These are phyloP conservation scores for Diaphora mendica DNA, from an alignment of 2,888 invertebrate species.

Conservation along the genomic window DNA sequence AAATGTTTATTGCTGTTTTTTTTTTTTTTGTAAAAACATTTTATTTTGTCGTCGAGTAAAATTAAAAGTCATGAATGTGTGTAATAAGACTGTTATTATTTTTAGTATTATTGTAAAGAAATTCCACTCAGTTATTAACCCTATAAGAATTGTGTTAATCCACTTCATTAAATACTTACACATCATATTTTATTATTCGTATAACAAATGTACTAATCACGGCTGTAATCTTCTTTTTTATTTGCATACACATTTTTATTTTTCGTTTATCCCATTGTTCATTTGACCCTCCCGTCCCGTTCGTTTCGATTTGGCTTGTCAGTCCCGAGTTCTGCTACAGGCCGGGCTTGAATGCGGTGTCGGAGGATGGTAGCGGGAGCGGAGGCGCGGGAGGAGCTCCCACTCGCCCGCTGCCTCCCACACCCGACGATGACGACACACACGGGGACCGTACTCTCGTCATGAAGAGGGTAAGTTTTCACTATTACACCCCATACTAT, in stretches of 20 bases:
- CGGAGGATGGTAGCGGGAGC: constrained; percentile 51
- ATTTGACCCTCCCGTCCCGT: constrained; percentile 53
- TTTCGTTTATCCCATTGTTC: constrained; percentile 52
- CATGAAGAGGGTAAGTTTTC: constrained; percentile 94
- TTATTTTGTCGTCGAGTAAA: not conserved
- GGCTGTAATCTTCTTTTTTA: constrained; percentile 43
- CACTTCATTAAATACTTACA: not conserved
- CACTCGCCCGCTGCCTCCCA: constrained; percentile 97
- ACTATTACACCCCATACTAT: not conserved
- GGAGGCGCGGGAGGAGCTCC: constrained; percentile 88
- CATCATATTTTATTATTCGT: constrained; percentile 8
- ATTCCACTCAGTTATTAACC: not conserved
- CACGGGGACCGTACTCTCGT: constrained; percentile 95
- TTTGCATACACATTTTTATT: constrained; percentile 51
- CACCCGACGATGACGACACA: constrained; percentile 96
- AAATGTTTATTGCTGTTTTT: not conserved
- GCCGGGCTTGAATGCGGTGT: constrained; percentile 87
- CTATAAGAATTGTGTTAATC: not conserved
- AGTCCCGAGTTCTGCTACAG: constrained; percentile 95
- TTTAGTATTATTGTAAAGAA: not conserved
- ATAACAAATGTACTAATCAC: constrained; percentile 29
- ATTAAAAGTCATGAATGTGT: not conserved
- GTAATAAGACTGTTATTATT: not conserved
- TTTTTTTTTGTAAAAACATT: too few species aligned
- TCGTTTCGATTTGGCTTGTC: constrained; percentile 76